These are phyloP conservation scores for Condylura cristata DNA, from an alignment of 2,113 vertebrate genomes.

Conservation along the genomic window DNA sequence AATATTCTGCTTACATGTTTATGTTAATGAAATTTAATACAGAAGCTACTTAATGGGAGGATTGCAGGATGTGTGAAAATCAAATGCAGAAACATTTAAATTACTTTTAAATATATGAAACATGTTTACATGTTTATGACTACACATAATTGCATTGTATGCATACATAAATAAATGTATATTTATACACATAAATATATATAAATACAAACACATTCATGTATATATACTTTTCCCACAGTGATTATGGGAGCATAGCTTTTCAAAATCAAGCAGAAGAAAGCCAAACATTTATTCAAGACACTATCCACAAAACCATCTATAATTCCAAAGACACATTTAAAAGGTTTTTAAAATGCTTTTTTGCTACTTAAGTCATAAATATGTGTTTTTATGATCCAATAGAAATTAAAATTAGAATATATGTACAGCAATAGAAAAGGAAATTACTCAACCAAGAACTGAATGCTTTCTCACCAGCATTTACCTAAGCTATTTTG, in stretches of 20 bases:
- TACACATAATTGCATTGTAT: not conserved
- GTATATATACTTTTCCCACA: not conserved
- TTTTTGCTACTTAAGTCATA: constrained; percentile 28
- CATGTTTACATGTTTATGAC: not conserved
- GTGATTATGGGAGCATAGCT: not conserved
- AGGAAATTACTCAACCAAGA: constrained; percentile 8
- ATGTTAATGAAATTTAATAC: constrained; percentile 32
- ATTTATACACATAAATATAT: not conserved
- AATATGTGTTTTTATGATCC: not conserved
- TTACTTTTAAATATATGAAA: not conserved
- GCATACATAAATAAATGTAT: not conserved
- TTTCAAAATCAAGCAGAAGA: constrained; percentile 29
- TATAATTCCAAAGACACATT: not conserved
- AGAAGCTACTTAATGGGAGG: not conserved
- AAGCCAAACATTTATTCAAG: not conserved
- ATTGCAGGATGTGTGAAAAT: not conserved
- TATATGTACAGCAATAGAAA: not conserved
- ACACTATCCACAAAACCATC: not conserved
- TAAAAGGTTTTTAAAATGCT: not conserved
- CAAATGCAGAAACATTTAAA: constrained; percentile 35
- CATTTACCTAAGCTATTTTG: constrained; percentile 42
- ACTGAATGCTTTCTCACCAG: not conserved
- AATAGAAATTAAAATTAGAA: constrained; percentile 46
- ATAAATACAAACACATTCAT: not conserved
- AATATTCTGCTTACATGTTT: not conserved